A percentile compares a stretch with the other conserved stretches of the same genome.
Evolutionary conservation across 2,797 vertebrate genomes (phyloP).

Genomic region (Kryptolebias ocellatus): DNA sequence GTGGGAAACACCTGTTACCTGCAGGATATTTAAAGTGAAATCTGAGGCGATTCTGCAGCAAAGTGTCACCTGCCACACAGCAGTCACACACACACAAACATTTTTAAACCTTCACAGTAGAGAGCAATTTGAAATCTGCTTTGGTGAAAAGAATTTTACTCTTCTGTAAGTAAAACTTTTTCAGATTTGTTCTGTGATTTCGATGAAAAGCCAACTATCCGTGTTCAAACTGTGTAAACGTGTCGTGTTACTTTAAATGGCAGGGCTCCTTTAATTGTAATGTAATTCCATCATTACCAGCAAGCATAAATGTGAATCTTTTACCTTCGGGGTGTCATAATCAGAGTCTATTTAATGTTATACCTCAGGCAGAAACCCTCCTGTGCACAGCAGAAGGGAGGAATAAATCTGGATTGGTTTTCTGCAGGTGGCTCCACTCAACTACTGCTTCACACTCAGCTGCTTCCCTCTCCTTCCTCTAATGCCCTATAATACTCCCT

Average conservation of each 20-base stretch:
- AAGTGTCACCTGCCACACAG: slow-evolving; percentile 22
- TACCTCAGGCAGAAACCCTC: slow-evolving; percentile 8
- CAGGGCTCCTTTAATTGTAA: neutral
- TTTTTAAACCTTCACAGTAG: neutral
- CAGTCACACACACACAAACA: neutral
- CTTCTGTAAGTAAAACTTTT: neutral
- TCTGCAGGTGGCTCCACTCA: slow-evolving; percentile 72
- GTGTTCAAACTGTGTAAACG: neutral
- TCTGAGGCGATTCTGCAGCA: slow-evolving; percentile 18
- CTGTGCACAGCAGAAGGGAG: slow-evolving; percentile 33
- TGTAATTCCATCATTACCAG: slow-evolving; percentile 1
- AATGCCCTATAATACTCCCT: slow-evolving; percentile 50
- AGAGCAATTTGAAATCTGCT: neutral
- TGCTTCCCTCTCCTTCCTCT: slow-evolving; percentile 54
- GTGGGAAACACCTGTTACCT: slow-evolving; percentile 58
- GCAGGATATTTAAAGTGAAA: slow-evolving; percentile 41
- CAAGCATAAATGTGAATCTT: neutral
- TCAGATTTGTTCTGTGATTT: neutral
- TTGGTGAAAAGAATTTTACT: neutral
- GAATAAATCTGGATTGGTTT: slow-evolving; percentile 57
- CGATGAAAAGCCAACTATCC: neutral
- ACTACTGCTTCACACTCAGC: slow-evolving; percentile 64
- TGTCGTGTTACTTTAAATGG: neutral
- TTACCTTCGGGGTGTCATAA: slow-evolving; percentile 12
- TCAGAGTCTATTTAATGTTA: slow-evolving; percentile 17